Evolutionary conservation across 1,140 invertebrate genomes (phyloP).

Genomic region (Tribolium castaneum): DNA sequence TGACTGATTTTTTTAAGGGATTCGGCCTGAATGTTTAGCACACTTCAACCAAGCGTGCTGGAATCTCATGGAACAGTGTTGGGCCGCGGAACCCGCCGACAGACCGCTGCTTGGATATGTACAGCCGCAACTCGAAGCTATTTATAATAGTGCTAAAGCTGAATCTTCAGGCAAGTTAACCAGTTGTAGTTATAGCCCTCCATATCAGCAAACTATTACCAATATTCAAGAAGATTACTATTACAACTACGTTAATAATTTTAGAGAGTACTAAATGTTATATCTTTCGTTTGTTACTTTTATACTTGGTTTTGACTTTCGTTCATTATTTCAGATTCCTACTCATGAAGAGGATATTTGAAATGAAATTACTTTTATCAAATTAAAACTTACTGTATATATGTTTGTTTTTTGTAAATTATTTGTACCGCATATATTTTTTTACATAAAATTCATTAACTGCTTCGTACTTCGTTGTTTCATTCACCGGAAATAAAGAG

Average conservation of each 20-base stretch:
- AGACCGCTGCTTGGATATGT: slow-evolving; percentile 85
- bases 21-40: slow-evolving; percentile 80
- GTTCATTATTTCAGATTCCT: slow-evolving; percentile 55
- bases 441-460: slow-evolving; percentile 25
- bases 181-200: slow-evolving; percentile 43
- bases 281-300: slow-evolving; percentile 5
- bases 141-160: slow-evolving; percentile 58
- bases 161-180: slow-evolving; percentile 50
- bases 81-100: slow-evolving; percentile 79
- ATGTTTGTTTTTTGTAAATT: slow-evolving; percentile 20
- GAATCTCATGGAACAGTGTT: slow-evolving; percentile 88
- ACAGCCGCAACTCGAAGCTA: slow-evolving; percentile 73
- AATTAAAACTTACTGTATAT: slow-evolving; percentile 20
- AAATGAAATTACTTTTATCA: slow-evolving; percentile 34
- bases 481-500: background rate
- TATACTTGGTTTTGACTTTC: slow-evolving; percentile 29
- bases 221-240: slow-evolving; percentile 41
- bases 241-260: slow-evolving; percentile 42
- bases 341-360: slow-evolving; percentile 48
- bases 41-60: slow-evolving; percentile 85
- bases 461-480: slow-evolving; percentile 1
- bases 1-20: slow-evolving; percentile 65
- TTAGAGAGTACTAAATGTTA: slow-evolving; percentile 45
- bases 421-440: slow-evolving; percentile 28
- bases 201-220: slow-evolving; percentile 10